A percentile compares a stretch with the other conserved stretches of the same genome.
Evolutionary conservation across 2,888 invertebrate species (phyloP).

Genomic region (Hemaris fuciformis): DNA sequence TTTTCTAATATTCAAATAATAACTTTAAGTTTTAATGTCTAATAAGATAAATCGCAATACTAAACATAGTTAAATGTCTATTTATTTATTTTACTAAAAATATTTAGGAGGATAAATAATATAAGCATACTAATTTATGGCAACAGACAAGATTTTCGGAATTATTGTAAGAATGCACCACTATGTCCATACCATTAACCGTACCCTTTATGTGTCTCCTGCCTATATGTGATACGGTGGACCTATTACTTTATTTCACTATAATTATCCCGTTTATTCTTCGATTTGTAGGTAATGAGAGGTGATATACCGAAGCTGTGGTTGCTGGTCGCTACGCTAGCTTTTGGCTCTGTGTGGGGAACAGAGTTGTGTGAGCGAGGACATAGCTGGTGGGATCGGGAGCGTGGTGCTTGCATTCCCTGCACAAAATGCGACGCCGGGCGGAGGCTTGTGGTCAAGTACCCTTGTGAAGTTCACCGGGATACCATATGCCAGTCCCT

Average conservation of each 20-base stretch:
- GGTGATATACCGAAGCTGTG: conserved; percentile 64
- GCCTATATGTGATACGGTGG: neutral
- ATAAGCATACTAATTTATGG: no score
- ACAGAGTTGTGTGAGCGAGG: conserved; percentile 74
- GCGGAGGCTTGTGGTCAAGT: conserved; percentile 82
- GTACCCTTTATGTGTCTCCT: no score
- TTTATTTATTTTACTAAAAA: no score
- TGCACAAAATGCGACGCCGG: conserved; percentile 86
- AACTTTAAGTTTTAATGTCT: no score
- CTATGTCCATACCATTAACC: no score
- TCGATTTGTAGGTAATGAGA: conserved; percentile 70
- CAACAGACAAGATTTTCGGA: no score
- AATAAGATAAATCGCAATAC: neutral
- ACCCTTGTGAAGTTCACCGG: conserved; percentile 88
- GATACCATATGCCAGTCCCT: conserved; percentile 88
- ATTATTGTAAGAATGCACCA: no score
- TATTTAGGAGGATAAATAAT: no score
- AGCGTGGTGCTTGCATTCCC: conserved; percentile 83
- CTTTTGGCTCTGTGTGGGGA: conserved; percentile 55
- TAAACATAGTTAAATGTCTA: no score
- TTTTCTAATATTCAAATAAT: neutral
- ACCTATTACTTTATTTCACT: neutral
- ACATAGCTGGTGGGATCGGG: conserved; percentile 86
- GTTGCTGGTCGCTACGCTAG: conserved; percentile 68
- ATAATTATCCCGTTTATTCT: neutral